phyloP scores from a whole-genome alignment of 2,797 vertebrate species.

The Manis crassicaudata region DNA sequence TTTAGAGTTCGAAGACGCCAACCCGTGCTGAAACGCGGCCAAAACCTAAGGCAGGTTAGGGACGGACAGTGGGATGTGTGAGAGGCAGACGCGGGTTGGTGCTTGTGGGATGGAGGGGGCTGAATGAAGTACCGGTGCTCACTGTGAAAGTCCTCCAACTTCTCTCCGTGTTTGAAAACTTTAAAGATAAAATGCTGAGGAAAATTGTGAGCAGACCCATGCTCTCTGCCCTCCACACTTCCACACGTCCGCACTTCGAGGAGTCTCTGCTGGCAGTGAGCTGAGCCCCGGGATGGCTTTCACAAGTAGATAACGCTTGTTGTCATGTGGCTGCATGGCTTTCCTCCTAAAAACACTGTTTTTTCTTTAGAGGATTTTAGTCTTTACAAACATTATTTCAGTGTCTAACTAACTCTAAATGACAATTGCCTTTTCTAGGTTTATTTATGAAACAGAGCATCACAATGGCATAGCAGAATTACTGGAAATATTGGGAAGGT shows the following conservation, averaged over 20 bases:
- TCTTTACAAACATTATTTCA: neutral
- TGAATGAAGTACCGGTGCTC: neutral
- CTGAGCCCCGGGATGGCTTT: accelerated
- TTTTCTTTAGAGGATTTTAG: neutral
- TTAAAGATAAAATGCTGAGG: neutral
- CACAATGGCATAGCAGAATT: conserved; percentile 99
- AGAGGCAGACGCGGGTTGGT: accelerated
- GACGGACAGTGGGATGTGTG: accelerated
- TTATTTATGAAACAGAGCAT: conserved; percentile 99
- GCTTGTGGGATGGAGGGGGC: accelerated
- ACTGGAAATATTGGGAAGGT: conserved; percentile 99
- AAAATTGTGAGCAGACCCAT: neutral
- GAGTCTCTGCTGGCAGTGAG: neutral
- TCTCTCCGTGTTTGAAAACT: neutral
- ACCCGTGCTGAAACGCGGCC: neutral
- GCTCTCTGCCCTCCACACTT: neutral
- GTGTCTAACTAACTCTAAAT: neutral
- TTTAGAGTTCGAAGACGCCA: neutral
- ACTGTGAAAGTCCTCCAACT: neutral
- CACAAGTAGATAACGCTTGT: accelerated
- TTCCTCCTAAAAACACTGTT: neutral
- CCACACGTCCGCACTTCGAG: accelerated
- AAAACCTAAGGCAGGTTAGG: neutral
- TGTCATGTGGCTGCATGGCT: accelerated
- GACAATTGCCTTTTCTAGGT: conserved; percentile 86